phyloP scores from a whole-genome alignment of 2,797 vertebrate genomes.

The Rhyacichthys aspro region DNA sequence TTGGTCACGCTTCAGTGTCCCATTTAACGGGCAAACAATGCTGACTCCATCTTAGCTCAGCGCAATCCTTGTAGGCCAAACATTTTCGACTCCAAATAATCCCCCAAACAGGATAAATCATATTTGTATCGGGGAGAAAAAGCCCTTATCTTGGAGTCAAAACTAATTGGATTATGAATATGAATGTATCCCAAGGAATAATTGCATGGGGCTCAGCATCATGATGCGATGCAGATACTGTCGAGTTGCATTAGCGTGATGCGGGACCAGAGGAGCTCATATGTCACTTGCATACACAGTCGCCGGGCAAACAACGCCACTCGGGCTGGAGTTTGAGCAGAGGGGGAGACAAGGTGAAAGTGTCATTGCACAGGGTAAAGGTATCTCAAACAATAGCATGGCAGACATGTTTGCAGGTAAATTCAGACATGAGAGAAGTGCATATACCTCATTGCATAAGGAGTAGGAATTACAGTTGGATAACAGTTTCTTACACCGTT shows the following conservation, averaged over 20 bases:
- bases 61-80: constrained; percentile 38
- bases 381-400: not conserved
- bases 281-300: constrained; percentile 21
- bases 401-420: no score
- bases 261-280: constrained; percentile 29
- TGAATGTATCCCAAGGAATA: constrained; percentile 52
- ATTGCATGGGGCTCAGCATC: constrained; percentile 42
- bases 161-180: constrained; percentile 71
- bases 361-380: not conserved
- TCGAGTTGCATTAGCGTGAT: constrained; percentile 48
- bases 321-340: not conserved
- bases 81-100: constrained; percentile 49
- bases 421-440: no score
- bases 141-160: constrained; percentile 52
- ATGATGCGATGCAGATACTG: constrained; percentile 55
- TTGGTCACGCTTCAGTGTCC: constrained; percentile 44
- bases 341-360: constrained; percentile 4
- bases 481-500: no score
- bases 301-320: not conserved
- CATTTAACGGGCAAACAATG: constrained; percentile 40
- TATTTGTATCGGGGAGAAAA: constrained; percentile 44
- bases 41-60: constrained; percentile 25
- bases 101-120: constrained; percentile 63
- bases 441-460: no score
- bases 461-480: no score